Evolutionary conservation across 2,797 vertebrate genomes (phyloP).

Genomic region (Aplochiton taeniatus): DNA sequence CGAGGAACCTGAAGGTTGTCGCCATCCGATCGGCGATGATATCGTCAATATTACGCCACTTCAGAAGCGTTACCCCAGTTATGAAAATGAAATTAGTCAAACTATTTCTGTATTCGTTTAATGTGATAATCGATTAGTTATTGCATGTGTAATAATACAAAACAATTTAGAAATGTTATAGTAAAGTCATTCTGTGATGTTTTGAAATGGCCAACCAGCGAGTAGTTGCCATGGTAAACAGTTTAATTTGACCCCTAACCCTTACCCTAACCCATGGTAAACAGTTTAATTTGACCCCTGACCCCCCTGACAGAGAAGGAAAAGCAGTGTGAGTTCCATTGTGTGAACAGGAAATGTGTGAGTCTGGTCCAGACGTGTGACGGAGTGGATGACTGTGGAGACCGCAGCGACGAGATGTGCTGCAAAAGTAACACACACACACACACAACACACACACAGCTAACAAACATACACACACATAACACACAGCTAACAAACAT

Average conservation of each 20-base stretch:
- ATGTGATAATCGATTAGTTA: too few relatives aligned
- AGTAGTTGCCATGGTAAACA: too few relatives aligned
- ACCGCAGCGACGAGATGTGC: conserved; percentile 92
- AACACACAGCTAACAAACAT: neutral
- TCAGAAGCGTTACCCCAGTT: neutral
- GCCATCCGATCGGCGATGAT: neutral
- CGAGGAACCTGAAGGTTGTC: conserved; percentile 27
- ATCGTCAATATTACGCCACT: neutral
- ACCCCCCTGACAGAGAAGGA: neutral
- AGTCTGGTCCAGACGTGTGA: conserved; percentile 70
- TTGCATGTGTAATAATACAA: too few relatives aligned
- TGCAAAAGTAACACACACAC: conserved; percentile 78
- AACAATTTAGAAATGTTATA: too few relatives aligned
- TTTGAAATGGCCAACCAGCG: too few relatives aligned
- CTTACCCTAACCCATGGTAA: too few relatives aligned
- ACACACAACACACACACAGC: neutral
- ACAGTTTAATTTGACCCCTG: neutral
- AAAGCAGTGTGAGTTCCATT: conserved; percentile 59
- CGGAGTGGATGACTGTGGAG: conserved; percentile 89
- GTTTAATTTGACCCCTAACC: too few relatives aligned
- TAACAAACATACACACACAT: neutral
- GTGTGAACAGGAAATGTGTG: conserved; percentile 83
- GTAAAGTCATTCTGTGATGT: too few relatives aligned
- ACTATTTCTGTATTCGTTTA: too few relatives aligned
- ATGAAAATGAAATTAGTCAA: neutral